phyloP scores from a whole-genome alignment of 1,140 invertebrate species.

The Hylyphantes graminicola region DNA sequence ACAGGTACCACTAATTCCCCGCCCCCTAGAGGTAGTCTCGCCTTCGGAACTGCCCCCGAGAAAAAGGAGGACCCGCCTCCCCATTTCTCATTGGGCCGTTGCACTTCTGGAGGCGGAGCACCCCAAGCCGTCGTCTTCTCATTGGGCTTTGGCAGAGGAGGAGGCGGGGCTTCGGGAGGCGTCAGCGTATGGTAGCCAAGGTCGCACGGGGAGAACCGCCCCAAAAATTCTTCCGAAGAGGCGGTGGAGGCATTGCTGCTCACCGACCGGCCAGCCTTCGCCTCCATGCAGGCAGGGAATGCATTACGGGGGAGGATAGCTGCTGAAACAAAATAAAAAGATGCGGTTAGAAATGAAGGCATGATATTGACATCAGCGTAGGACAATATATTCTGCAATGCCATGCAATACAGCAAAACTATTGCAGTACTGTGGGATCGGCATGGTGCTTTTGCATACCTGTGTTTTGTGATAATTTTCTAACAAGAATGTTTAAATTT shows the following conservation, averaged over 20 bases:
- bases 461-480: too few species aligned
- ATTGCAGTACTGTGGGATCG: too few species aligned
- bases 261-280: background rate
- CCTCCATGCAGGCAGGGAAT: constrained; percentile 33
- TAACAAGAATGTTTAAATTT: too few species aligned
- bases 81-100: background rate
- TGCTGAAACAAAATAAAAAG: background rate
- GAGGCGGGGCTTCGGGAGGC: background rate
- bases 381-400: too few species aligned
- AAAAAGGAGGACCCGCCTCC: background rate
- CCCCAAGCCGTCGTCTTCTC: constrained; percentile 1
- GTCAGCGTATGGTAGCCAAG: constrained; percentile 80
- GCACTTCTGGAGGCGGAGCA: background rate
- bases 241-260: constrained; percentile 13
- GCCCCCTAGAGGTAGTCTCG: background rate
- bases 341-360: background rate
- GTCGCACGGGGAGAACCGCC: constrained; percentile 73
- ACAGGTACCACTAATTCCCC: background rate
- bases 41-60: background rate
- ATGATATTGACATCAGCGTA: too few species aligned
- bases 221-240: constrained; percentile 24
- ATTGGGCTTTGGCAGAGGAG: too few species aligned
- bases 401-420: too few species aligned
- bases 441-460: too few species aligned
- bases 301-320: constrained; percentile 18